Evolutionary conservation across 2,113 vertebrate genomes (phyloP), one percentile per base, ranked within the genome.

Genomic region (Rhea pennata): DNA sequence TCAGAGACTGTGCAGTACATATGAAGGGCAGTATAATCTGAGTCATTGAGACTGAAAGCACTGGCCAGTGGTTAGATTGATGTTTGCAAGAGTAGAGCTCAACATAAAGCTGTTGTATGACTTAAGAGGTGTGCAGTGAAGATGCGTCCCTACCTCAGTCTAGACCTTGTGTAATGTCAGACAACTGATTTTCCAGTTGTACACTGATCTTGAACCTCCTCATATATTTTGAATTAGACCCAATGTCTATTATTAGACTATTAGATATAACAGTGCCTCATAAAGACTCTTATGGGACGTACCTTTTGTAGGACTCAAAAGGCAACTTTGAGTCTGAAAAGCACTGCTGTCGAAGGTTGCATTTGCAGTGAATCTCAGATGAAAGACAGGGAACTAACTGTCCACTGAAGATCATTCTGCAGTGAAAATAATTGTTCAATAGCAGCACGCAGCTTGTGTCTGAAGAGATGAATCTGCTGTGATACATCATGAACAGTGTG

Each of bases 1-100:
- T 69, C 33, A 29, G 40, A 22, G 0, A 0, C 29, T 70, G 36
- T 12, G 20, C 31, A 50, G 9, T 36, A 40, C 10, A n/a, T 62
- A 20, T 33, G 59, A 66, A 54, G 29, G 27, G 10, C n/a, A 12
- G 8, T 48, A 13, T 23, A 53, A 72, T 27, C 39, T 0, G 0
- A 39, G 40, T 65, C 48, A 75, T 16, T 24, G 15, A 6, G 48
- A 15, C 24, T 33, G 44, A 67, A 85, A 79, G n/a, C 26, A 12
- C 4, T 9, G 2, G 29, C 65, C 72, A n/a, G 11, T 84, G 46
- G 7, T 48, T 85, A 64, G 65, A 14, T 22, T 27, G 26, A 33
- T 76, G 22, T 79, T 88, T 42, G n/a, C 31, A 56, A 20, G 22
- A 5, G 3, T 33, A 7, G 40, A 19, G 61, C 21, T 73, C 26